Base-by-base conservation (phyloP, 37 sponge, comb jelly and placozoan species). In the Tethya wilhelma region DNA sequence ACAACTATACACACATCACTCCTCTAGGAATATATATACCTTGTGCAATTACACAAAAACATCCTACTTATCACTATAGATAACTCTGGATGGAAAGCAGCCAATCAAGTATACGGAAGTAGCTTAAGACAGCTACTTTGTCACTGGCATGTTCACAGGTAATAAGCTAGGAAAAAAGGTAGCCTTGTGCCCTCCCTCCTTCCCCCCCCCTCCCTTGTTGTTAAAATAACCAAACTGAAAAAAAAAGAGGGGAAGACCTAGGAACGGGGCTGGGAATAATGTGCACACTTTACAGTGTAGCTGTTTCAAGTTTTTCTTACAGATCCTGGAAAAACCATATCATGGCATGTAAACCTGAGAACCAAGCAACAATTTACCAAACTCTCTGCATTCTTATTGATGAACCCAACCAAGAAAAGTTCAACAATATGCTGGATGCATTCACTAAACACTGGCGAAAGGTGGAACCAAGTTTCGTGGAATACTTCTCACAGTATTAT, bases 61-160 rank as follows among this genome's bases (percentile, higher is more conserved):
- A 75, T 14, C 31, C 12, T 58, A n/a, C 12, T 56, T 37, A 20
- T 6, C 60, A 1, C 53, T 56, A 33, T 68, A 80, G 81, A 80
- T 30, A 69, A 80, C 60, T 56, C 62, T 39, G 71, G 71, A 69
- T 80, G 71, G 71, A 34, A 12, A 8, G 81, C 81, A 23, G 62
- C 72, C 3, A 69, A n/a, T n/a, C n/a, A n/a, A n/a, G n/a, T n/a
- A n/a, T n/a, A n/a, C n/a, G n/a, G n/a, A n/a, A n/a, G n/a, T 29
- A 37, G 31, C 36, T 12, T 80, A 9, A 69, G 40, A 63, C 71
- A 80, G 30, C 11, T 80, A 8, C 63, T 80, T 8, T 80, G 81
- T 69, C 39, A 3, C 2, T 80, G 81, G 81, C 81, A 80, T 69
- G 60, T 80, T 1, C 20, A 80, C 40, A 28, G 71, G 81, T 70